Evolutionary conservation across 2,113 vertebrate species (phyloP).

Genomic region (Danionella cerebrum): DNA sequence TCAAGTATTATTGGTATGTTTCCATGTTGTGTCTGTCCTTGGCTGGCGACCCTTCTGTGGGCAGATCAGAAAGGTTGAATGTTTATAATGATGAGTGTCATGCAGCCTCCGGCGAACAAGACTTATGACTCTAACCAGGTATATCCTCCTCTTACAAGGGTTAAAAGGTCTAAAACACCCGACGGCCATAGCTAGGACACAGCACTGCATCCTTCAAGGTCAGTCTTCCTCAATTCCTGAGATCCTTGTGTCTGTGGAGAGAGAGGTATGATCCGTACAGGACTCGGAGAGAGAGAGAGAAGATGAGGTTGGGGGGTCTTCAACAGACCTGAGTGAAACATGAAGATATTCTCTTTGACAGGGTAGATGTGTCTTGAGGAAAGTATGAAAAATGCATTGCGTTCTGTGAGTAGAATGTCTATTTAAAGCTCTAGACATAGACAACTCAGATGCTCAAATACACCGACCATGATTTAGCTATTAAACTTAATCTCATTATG

Average conservation of each 20-base stretch:
- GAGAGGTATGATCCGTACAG: too few relatives aligned
- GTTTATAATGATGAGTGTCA: constrained; percentile 1
- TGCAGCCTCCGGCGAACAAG: background rate
- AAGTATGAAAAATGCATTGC: background rate
- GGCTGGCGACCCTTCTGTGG: background rate
- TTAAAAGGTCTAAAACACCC: background rate
- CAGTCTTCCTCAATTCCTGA: too few relatives aligned
- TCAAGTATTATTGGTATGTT: too few relatives aligned
- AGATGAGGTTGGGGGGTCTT: background rate
- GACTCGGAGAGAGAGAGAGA: background rate
- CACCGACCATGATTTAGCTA: too few relatives aligned
- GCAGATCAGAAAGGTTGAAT: background rate
- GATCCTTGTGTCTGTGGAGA: too few relatives aligned
- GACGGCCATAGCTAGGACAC: background rate
- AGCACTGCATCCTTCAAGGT: too few relatives aligned
- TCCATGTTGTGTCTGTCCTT: background rate
- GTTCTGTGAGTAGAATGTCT: background rate
- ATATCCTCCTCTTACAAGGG: background rate
- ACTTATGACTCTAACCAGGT: background rate
- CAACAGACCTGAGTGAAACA: background rate
- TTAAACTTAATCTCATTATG: too few relatives aligned
- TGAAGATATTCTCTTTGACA: constrained; percentile 6
- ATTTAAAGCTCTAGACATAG: background rate
- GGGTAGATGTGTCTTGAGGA: background rate
- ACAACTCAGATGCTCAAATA: too few relatives aligned